These are phyloP conservation scores for Sphenodon punctatus DNA, from an alignment of 2,797 vertebrate genomes.

Conservation along the genomic window DNA sequence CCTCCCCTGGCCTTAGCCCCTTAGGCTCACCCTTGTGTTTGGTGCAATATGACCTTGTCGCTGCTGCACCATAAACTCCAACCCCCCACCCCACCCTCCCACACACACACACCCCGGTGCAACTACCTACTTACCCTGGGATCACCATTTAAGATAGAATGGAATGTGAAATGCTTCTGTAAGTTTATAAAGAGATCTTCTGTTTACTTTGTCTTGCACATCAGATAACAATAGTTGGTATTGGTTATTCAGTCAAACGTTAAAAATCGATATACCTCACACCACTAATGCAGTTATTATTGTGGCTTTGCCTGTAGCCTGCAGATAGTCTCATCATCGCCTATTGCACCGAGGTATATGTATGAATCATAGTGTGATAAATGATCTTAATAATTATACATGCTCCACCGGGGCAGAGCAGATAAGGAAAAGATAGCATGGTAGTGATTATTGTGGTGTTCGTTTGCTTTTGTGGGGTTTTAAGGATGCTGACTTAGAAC, in stretches of 20 bases:
- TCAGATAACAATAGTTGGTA: too few species aligned
- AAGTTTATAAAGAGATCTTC: neutral
- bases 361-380: conserved; percentile 37
- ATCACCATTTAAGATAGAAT: neutral
- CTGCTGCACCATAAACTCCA: too few species aligned
- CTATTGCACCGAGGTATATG: neutral
- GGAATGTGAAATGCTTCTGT: neutral
- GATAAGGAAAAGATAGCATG: conserved; percentile 15
- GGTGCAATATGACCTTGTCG: too few species aligned
- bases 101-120: too few species aligned
- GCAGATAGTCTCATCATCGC: conserved; percentile 30
- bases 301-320: conserved; percentile 38
- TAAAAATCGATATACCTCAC: conserved; percentile 24
- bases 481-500: neutral
- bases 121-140: too few species aligned
- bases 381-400: conserved; percentile 7
- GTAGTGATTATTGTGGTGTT: conserved; percentile 17
- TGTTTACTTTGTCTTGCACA: too few species aligned
- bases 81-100: too few species aligned
- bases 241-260: conserved; percentile 19
- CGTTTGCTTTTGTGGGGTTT: conserved; percentile 20
- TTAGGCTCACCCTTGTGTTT: too few species aligned
- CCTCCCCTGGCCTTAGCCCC: too few species aligned
- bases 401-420: conserved; percentile 8
- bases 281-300: conserved; percentile 12